Evolutionary conservation across 2,113 vertebrate species (phyloP).

Genomic region (Formicarius rufipectus): DNA sequence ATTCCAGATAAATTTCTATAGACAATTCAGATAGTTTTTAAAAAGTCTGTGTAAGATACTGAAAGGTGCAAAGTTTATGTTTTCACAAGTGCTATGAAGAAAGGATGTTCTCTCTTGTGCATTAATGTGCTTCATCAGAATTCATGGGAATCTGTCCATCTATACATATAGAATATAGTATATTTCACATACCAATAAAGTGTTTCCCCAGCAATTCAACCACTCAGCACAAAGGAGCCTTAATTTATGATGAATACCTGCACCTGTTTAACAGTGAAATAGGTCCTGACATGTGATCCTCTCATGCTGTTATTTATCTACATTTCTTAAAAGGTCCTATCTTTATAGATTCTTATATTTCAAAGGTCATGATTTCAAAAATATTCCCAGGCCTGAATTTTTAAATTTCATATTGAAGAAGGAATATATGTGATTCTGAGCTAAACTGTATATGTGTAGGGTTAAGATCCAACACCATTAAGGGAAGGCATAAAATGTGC

Average conservation of each 20-base stretch:
- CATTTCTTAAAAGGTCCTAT: not conserved
- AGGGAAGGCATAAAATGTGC: not conserved
- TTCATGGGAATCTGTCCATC: not conserved
- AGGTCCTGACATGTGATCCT: not conserved
- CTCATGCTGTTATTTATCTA: not conserved
- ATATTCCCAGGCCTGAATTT: not conserved
- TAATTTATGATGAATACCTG: constrained; percentile 28
- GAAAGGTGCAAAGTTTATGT: not conserved
- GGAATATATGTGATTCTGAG: not conserved
- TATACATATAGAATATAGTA: constrained; percentile 28
- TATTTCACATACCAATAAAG: constrained; percentile 22
- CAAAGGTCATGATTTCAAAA: not conserved
- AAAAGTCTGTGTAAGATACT: not conserved
- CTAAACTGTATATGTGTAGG: not conserved
- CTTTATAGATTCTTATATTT: not conserved
- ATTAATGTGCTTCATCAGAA: constrained; percentile 10
- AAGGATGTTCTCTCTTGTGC: not conserved
- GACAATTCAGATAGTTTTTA: not conserved
- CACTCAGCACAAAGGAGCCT: constrained; percentile 10
- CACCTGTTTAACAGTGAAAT: constrained; percentile 31
- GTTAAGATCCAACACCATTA: not conserved
- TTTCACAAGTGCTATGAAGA: not conserved
- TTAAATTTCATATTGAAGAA: not conserved
- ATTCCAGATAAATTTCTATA: not conserved
- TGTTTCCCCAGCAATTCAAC: constrained; percentile 26